Evolutionary conservation across 92 coral and sea anemone species (phyloP), one percentile per base, ranked within the genome.

Genomic region (Zoanthus gigantus): DNA sequence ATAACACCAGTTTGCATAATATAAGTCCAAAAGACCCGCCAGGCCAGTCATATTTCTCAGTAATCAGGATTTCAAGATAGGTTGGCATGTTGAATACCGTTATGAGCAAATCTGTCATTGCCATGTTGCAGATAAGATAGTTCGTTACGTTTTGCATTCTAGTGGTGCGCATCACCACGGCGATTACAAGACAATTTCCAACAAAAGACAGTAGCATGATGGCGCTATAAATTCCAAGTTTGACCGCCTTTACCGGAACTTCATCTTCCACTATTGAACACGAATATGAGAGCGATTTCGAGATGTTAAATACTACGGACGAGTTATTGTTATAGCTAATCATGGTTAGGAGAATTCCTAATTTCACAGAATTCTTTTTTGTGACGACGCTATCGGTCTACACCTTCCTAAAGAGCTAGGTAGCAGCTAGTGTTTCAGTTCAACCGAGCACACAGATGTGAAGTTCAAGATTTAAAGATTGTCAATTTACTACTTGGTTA

Each of bases 1-100:
- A 91, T 48, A 92, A 88, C 23, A 90, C 93, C 0, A 90, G 77
- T 81, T 94, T 94, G 86, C 94, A 94, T 48, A 94, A 82, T 57
- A 94, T 72, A 16, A 92, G 56, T 69, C 96, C 96, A 17, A 80
- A 84, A 68, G 84, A 61, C 28, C 96, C 96, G 56, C 90, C 93
- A 29, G 92, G 78, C 96, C 96, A 94, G 87, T 94, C 93, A 48
- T 90, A 54, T 65, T 76, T 87, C 65, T 90, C 92, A 32, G 96
- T 94, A 86, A 94, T 87, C 74, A 91, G 89, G 65, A 92, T 94
- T 28, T 88, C 74, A 56, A 94, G 79, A 68, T 92, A 89, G 44
- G 94, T 92, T 17, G 96, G 96, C 94, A 94, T 91, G 78, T 94
- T 94, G 54, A 92, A 94, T 37, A 94, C 90, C 8, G 96, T 94